A percentile compares a stretch with the other conserved stretches of the same genome.
Evolutionary conservation across 2,113 vertebrate species (phyloP).

Genomic region (Dasyprocta punctata): DNA sequence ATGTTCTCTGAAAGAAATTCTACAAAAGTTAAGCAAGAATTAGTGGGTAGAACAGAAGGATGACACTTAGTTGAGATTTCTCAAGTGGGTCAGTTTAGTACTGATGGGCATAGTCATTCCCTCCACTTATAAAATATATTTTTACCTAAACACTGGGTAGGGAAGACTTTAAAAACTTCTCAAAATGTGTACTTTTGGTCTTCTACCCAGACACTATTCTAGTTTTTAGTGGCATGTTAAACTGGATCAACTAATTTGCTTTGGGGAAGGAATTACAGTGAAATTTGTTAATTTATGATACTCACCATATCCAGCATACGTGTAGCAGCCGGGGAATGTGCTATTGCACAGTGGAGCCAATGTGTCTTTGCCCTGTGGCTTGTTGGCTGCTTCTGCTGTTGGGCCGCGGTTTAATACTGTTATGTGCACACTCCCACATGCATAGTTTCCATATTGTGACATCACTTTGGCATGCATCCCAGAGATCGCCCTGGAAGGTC

Average conservation of each 20-base stretch:
- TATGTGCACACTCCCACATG: fast-evolving
- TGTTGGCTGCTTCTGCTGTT: background rate
- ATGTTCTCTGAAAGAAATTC: slow-evolving; percentile 32
- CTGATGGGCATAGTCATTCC: too few species aligned
- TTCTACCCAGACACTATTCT: background rate
- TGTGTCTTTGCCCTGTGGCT: too few species aligned
- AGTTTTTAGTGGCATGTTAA: slow-evolving; percentile 46
- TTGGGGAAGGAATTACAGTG: slow-evolving; percentile 36
- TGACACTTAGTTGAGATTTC: too few species aligned
- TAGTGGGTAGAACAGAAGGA: too few species aligned
- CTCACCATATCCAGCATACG: slow-evolving; percentile 54
- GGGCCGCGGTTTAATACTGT: too few species aligned
- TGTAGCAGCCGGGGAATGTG: background rate
- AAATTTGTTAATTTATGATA: slow-evolving; percentile 54
- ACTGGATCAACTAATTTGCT: slow-evolving; percentile 59
- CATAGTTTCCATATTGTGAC: background rate
- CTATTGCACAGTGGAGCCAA: background rate
- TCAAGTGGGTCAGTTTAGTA: too few species aligned
- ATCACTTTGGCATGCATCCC: background rate
- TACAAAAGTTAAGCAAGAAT: too few species aligned
- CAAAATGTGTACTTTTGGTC: slow-evolving; percentile 7
- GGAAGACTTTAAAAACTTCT: background rate
- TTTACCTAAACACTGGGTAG: slow-evolving; percentile 32
- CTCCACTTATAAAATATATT: slow-evolving; percentile 21
- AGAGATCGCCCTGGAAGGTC: background rate